A percentile compares a stretch with the other conserved stretches of the same genome.
phyloP scores from a whole-genome alignment of 2,888 invertebrate species.

The Papilio gigon region DNA sequence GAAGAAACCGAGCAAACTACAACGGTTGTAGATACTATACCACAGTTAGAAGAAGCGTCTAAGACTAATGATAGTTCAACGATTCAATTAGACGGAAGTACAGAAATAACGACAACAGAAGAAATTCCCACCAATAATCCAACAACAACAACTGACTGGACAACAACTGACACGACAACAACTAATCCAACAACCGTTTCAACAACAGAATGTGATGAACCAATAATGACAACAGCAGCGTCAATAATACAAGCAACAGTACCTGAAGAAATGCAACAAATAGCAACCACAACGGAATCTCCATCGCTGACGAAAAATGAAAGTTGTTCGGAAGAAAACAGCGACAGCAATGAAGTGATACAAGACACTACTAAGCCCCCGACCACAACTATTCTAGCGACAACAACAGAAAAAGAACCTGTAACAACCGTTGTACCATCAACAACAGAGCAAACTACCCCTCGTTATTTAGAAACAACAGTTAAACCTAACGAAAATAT shows the following conservation, averaged over 20 bases:
- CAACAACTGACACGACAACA: slow-evolving; percentile 42
- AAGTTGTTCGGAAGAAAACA: slow-evolving; percentile 65
- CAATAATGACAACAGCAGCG: slow-evolving; percentile 44
- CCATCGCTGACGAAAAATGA: slow-evolving; percentile 48
- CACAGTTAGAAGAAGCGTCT: slow-evolving; percentile 65
- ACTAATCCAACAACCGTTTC: slow-evolving; percentile 52
- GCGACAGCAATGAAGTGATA: slow-evolving; percentile 70
- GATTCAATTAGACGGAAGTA: slow-evolving; percentile 46
- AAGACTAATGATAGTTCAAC: slow-evolving; percentile 58
- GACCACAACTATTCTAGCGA: slow-evolving; percentile 48
- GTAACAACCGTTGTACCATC: slow-evolving; percentile 43
- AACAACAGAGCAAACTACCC: slow-evolving; percentile 44
- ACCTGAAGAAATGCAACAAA: slow-evolving; percentile 63
- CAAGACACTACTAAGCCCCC: slow-evolving; percentile 49
- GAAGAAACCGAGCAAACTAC: slow-evolving; percentile 61
- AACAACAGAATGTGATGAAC: slow-evolving; percentile 42
- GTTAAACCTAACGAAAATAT: slow-evolving; percentile 53
- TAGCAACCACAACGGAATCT: slow-evolving; percentile 51
- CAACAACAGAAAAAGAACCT: slow-evolving; percentile 46
- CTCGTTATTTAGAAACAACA: slow-evolving; percentile 46
- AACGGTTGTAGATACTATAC: slow-evolving; percentile 62
- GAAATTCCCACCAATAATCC: slow-evolving; percentile 51
- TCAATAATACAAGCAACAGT: slow-evolving; percentile 58
- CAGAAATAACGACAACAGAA: slow-evolving; percentile 45
- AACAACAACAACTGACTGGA: slow-evolving; percentile 50